Conservation (phyloP, 2,113 vertebrate genomes). For the Gyps fulvus region DNA sequence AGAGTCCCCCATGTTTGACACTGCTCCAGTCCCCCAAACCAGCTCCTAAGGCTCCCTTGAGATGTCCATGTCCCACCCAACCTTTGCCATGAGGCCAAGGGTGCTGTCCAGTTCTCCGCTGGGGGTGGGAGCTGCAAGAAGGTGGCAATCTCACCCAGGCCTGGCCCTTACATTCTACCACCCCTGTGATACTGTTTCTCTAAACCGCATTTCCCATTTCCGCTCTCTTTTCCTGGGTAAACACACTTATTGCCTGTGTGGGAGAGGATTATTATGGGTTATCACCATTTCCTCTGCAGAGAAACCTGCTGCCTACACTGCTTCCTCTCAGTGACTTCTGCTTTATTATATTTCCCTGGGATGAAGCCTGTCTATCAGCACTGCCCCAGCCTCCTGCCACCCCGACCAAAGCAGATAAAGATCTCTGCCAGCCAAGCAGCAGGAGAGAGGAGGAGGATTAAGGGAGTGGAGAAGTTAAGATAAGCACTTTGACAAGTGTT, state of each 20-base stretch:
- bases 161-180: not conserved
- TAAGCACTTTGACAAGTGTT: not conserved
- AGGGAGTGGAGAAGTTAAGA: not conserved
- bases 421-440: not conserved
- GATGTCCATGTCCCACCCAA: not conserved
- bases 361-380: not conserved
- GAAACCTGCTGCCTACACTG: not conserved
- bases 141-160: not conserved
- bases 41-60: accelerated
- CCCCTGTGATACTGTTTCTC: not conserved
- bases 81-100: not conserved
- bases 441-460: not conserved
- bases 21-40: not conserved
- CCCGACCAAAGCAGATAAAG: not conserved
- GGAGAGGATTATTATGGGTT: not conserved
- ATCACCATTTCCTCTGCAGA: not conserved
- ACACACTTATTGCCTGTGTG: not conserved
- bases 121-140: not conserved
- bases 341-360: not conserved
- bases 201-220: not conserved
- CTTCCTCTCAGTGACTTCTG: not conserved
- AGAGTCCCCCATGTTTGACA: accelerated
- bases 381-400: not conserved
- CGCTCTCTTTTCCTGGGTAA: not conserved
- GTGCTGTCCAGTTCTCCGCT: not conserved